Evolutionary conservation across 2,888 invertebrate genomes (phyloP).

Genomic region (Meteorus cinctellus): DNA sequence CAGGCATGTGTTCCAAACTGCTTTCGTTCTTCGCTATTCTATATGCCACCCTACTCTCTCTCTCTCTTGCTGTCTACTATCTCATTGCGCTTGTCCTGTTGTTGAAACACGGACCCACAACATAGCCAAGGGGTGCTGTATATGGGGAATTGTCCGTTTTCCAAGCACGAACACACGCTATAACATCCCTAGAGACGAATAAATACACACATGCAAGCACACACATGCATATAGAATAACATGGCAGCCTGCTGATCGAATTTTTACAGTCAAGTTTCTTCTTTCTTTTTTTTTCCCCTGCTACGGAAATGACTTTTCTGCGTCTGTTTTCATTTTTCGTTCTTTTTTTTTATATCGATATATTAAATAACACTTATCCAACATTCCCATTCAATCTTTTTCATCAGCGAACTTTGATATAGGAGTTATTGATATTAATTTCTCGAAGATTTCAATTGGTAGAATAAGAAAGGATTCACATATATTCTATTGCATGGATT

Average conservation of each 20-base stretch:
- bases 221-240: not conserved
- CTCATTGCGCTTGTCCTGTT: conserved; percentile 4
- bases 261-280: not conserved
- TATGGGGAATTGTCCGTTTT: conserved; percentile 7
- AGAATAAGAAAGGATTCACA: too few species aligned
- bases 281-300: not conserved
- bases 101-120: conserved; percentile 24
- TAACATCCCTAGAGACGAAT: not conserved
- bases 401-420: not conserved
- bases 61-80: not conserved
- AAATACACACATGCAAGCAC: conserved; percentile 8
- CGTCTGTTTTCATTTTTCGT: not conserved
- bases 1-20: conserved; percentile 29
- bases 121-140: conserved; percentile 3
- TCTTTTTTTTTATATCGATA: not conserved
- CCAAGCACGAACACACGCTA: conserved; percentile 13
- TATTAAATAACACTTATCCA: not conserved
- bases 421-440: not conserved
- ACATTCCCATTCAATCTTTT: not conserved
- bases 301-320: not conserved
- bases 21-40: conserved; percentile 24
- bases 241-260: not conserved
- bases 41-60: not conserved
- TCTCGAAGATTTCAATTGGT: too few species aligned
- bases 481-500: too few species aligned